phyloP scores from a whole-genome alignment of 1,140 invertebrate species.

The Bombus affinis region DNA sequence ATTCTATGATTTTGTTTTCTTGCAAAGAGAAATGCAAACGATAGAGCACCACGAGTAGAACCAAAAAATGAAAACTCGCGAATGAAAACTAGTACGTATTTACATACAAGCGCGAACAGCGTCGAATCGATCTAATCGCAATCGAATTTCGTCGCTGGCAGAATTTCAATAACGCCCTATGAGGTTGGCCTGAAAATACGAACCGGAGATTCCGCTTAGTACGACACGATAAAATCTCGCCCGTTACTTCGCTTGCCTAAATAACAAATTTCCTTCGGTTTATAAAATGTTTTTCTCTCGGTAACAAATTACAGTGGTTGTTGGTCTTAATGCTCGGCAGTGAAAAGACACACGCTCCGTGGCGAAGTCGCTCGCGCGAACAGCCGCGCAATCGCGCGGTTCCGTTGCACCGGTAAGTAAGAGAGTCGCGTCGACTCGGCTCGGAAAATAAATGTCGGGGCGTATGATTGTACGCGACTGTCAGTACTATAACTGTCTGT shows the following conservation, averaged over 20 bases:
- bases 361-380: too few species aligned
- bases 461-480: conserved; percentile 3
- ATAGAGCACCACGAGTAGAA: background rate
- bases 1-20: too few species aligned
- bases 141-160: conserved; percentile 18
- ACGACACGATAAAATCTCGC: too few species aligned
- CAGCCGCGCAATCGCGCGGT: background rate
- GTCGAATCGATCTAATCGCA: conserved; percentile 11
- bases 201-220: conserved; percentile 15
- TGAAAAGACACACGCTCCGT: background rate
- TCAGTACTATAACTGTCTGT: too few species aligned
- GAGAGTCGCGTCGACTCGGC: background rate
- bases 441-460: conserved; percentile 32
- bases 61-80: background rate
- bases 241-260: background rate
- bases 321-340: background rate
- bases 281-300: background rate
- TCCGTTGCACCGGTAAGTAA: background rate
- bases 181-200: background rate
- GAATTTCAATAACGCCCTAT: conserved; percentile 9
- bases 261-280: conserved; percentile 11
- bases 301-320: background rate
- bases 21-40: too few species aligned
- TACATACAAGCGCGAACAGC: background rate
- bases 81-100: conserved; percentile 6